These are phyloP conservation scores for Iselma pallidipennis DNA, from an alignment of 2,888 invertebrate genomes.

Conservation along the genomic window DNA sequence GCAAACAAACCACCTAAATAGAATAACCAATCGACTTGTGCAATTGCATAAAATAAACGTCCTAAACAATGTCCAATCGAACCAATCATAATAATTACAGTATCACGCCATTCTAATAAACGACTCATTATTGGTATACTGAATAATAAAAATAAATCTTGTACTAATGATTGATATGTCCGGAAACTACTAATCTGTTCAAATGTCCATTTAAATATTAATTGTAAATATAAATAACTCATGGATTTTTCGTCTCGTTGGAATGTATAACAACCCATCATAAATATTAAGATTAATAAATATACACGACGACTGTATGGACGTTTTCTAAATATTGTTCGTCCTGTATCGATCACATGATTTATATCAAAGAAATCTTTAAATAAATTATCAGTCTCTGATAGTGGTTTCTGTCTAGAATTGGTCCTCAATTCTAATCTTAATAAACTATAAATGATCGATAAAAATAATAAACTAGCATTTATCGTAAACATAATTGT, in stretches of 20 bases:
- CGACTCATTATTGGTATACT: slow-evolving; percentile 75
- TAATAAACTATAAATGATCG: slow-evolving; percentile 68
- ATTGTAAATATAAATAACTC: slow-evolving; percentile 73
- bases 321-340: slow-evolving; percentile 65
- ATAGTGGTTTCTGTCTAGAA: slow-evolving; percentile 63
- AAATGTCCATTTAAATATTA: slow-evolving; percentile 74
- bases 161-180: slow-evolving; percentile 72
- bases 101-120: slow-evolving; percentile 69
- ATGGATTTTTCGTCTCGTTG: slow-evolving; percentile 81
- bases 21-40: slow-evolving; percentile 61
- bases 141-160: slow-evolving; percentile 71
- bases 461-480: slow-evolving; percentile 62
- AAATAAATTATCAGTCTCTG: slow-evolving; percentile 62
- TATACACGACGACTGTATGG: slow-evolving; percentile 63
- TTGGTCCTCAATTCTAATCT: slow-evolving; percentile 74
- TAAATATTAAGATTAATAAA: slow-evolving; percentile 69
- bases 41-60: slow-evolving; percentile 69
- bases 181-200: slow-evolving; percentile 70
- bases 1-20: slow-evolving; percentile 73
- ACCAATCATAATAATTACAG: slow-evolving; percentile 74
- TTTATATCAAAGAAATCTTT: slow-evolving; percentile 73
- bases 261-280: slow-evolving; percentile 80
- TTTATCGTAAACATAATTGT: slow-evolving; percentile 76
- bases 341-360: slow-evolving; percentile 67
- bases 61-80: slow-evolving; percentile 71